Conservation (phyloP, 64 coral and sea anemone genomes). For the Stichodactyla mertensii region DNA sequence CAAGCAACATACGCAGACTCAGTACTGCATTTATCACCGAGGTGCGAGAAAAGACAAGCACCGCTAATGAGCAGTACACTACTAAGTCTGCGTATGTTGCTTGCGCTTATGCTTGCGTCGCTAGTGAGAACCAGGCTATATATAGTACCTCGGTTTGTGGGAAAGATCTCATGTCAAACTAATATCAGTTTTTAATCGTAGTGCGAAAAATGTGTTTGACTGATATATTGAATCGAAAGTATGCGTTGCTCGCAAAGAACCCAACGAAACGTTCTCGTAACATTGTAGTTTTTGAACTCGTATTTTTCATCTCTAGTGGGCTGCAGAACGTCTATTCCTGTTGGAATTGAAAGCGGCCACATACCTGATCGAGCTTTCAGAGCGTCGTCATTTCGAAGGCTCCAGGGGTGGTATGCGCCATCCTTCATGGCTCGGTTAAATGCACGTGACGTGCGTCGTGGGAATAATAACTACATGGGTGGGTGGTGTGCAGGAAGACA, state of each 20-base stretch:
- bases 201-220: too few species aligned
- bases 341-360: conserved; percentile 15
- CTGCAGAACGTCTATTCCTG: conserved; percentile 9
- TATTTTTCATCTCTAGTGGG: conserved; percentile 1
- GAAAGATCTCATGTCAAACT: too few species aligned
- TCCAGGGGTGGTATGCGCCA: background rate
- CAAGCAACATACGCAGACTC: too few species aligned
- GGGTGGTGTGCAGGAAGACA: conserved; percentile 24
- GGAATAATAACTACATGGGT: conserved; percentile 1
- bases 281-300: too few species aligned
- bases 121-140: too few species aligned
- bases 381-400: background rate
- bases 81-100: too few species aligned
- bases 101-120: too few species aligned
- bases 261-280: background rate
- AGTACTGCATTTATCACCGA: too few species aligned
- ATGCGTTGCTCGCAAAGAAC: background rate
- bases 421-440: conserved; percentile 12
- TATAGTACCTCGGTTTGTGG: too few species aligned
- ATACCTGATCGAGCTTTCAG: conserved; percentile 32
- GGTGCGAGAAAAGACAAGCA: too few species aligned
- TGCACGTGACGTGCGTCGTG: conserved; percentile 1
- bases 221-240: background rate
- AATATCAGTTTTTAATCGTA: too few species aligned
- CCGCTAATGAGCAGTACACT: too few species aligned